A percentile compares a stretch with the other conserved stretches of the same genome.
Evolutionary conservation across 2,797 vertebrate species (phyloP).

Genomic region (Cygnus olor): DNA sequence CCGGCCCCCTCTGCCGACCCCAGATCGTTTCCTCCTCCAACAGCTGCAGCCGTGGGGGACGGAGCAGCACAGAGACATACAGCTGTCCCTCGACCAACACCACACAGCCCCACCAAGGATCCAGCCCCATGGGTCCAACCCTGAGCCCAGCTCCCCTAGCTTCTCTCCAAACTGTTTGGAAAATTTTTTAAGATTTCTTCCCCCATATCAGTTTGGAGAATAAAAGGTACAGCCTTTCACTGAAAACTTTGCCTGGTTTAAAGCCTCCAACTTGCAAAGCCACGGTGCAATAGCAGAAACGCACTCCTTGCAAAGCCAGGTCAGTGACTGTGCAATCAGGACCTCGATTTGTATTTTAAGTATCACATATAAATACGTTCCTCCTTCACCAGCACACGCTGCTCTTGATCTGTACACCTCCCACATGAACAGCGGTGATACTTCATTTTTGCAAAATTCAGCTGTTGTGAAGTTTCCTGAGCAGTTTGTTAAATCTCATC

Average conservation of each 20-base stretch:
- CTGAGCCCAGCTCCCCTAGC: background rate
- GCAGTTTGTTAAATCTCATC: background rate
- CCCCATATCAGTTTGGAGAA: background rate
- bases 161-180: background rate
- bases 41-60: conserved; percentile 43
- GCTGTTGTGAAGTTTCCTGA: background rate
- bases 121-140: rapidly evolving
- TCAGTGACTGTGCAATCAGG: background rate
- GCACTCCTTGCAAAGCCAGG: background rate
- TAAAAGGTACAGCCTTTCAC: rapidly evolving
- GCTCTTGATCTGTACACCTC: background rate
- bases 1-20: background rate
- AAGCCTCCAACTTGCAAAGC: background rate
- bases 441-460: background rate
- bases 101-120: background rate
- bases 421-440: background rate
- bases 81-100: background rate
- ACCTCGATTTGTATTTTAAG: background rate
- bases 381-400: background rate
- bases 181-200: rapidly evolving
- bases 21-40: background rate
- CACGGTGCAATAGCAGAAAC: rapidly evolving
- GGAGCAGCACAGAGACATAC: background rate
- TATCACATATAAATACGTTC: background rate
- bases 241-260: background rate